phyloP scores from a whole-genome alignment of 2,113 vertebrate genomes.

The Hymenochirus boettgeri region DNA sequence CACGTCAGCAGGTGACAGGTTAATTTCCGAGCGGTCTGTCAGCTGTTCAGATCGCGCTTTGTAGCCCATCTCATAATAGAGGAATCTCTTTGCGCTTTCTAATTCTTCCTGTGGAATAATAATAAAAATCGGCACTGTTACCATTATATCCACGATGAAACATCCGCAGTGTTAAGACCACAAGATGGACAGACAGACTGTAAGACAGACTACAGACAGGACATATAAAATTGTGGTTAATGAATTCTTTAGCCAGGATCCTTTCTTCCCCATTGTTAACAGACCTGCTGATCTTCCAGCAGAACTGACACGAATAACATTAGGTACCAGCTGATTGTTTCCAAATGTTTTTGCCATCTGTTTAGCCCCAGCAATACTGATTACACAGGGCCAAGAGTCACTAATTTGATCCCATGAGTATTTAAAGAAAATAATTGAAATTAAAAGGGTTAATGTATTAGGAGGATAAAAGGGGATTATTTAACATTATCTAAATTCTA shows the following conservation, averaged over 20 bases:
- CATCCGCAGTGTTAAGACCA: no score
- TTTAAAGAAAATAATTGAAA: neutral
- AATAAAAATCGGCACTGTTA: no score
- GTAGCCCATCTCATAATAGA: constrained; percentile 96
- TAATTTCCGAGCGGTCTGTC: constrained; percentile 80
- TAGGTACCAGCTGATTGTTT: neutral
- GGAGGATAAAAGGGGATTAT: neutral
- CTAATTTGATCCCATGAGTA: constrained; percentile 3
- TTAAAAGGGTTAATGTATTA: neutral
- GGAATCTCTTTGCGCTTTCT: constrained; percentile 75
- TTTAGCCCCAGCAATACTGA: neutral
- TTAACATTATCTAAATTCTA: no score
- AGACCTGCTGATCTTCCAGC: neutral
- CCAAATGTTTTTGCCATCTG: constrained; percentile 15
- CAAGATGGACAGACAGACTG: no score
- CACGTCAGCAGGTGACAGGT: constrained; percentile 73
- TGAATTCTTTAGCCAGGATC: no score
- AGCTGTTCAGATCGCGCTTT: constrained; percentile 89
- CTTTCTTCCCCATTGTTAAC: neutral
- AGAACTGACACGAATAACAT: neutral
- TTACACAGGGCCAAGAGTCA: neutral
- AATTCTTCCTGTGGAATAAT: constrained; percentile 73
- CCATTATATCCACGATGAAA: no score
- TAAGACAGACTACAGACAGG: no score
- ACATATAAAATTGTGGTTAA: no score